phyloP scores from a whole-genome alignment of 2,113 vertebrate genomes.

The Anser cygnoides region DNA sequence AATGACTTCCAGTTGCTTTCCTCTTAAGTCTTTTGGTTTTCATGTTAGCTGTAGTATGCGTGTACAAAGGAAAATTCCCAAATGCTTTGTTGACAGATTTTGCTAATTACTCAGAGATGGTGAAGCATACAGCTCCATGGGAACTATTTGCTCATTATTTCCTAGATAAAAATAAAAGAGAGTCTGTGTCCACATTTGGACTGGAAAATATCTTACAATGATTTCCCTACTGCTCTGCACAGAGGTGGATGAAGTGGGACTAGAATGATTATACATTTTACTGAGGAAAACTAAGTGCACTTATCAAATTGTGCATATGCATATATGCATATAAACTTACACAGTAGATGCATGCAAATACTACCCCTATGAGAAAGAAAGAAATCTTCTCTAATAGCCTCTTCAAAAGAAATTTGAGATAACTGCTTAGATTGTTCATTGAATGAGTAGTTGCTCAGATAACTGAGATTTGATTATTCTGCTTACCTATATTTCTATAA shows the following conservation, averaged over 20 bases:
- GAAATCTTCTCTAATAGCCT: not conserved
- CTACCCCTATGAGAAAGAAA: not conserved
- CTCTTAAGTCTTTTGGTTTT: not conserved
- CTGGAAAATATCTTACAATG: not conserved
- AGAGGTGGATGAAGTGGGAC: not conserved
- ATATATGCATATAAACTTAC: not conserved
- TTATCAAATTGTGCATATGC: not conserved
- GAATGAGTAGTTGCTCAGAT: not conserved
- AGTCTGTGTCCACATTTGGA: not conserved
- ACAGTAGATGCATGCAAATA: not conserved
- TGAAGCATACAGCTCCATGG: not conserved
- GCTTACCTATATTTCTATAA: not conserved
- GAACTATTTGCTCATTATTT: conserved; percentile 22
- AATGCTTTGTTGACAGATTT: not conserved
- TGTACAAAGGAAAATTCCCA: not conserved
- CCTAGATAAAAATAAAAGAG: conserved; percentile 16
- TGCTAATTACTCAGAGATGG: conserved; percentile 14
- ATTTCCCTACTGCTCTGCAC: not conserved
- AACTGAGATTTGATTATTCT: not conserved
- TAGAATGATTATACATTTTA: not conserved
- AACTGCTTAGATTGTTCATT: not conserved
- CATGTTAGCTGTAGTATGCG: not conserved
- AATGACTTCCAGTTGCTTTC: not conserved
- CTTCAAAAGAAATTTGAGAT: not conserved
- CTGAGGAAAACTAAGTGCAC: not conserved